Conservation (phyloP, 2,797 vertebrate species). For the Karalla daura region DNA sequence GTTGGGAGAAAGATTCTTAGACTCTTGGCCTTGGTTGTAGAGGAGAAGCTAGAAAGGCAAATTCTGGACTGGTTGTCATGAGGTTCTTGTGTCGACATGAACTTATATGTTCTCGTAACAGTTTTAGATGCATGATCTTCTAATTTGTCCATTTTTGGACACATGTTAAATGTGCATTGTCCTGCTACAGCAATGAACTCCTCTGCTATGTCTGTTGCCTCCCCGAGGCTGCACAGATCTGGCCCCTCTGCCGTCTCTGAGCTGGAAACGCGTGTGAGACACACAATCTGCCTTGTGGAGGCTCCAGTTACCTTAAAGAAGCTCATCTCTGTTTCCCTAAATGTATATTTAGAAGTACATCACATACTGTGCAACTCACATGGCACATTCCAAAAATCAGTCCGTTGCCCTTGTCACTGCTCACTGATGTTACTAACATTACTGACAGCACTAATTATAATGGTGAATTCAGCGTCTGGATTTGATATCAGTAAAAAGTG, state of each 20-base stretch:
- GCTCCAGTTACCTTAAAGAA: slow-evolving; percentile 77
- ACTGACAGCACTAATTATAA: slow-evolving; percentile 44
- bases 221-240: slow-evolving; percentile 4
- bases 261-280: slow-evolving; percentile 49
- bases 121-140: background rate
- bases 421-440: slow-evolving; percentile 40
- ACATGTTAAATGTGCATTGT: background rate
- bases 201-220: background rate
- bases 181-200: background rate
- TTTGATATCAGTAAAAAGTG: slow-evolving; percentile 16
- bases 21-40: background rate
- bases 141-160: background rate
- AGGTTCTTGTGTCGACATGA: too few species aligned
- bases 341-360: slow-evolving; percentile 83
- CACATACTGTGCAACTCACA: slow-evolving; percentile 73
- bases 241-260: slow-evolving; percentile 24
- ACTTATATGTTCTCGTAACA: background rate
- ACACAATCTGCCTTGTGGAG: slow-evolving; percentile 62
- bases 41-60: background rate
- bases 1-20: background rate
- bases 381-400: slow-evolving; percentile 75
- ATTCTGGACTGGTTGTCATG: background rate
- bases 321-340: slow-evolving; percentile 74
- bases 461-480: slow-evolving; percentile 15
- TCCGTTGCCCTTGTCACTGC: slow-evolving; percentile 59